Conservation (phyloP, 2,797 vertebrate genomes). For the Garrulus glandarius region DNA sequence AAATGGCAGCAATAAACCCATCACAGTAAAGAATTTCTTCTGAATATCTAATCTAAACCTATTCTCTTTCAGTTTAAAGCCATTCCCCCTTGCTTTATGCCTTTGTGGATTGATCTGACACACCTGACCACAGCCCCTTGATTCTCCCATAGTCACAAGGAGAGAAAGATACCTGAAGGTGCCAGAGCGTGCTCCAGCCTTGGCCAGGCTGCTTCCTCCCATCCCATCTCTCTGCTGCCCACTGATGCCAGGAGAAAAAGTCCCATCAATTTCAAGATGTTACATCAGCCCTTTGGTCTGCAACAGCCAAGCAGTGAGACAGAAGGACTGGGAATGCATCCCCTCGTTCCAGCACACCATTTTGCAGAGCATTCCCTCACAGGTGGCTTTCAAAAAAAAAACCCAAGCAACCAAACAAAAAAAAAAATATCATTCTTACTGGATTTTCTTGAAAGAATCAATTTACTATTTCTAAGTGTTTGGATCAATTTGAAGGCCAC, state of each 20-base stretch:
- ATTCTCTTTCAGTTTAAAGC: neutral
- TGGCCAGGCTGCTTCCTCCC: neutral
- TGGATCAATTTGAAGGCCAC: neutral
- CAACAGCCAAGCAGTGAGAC: neutral
- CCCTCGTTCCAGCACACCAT: neutral
- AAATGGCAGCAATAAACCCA: neutral
- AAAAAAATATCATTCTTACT: neutral
- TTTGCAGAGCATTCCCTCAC: neutral
- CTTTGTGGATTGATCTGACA: neutral
- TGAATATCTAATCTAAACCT: neutral
- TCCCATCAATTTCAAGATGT: neutral
- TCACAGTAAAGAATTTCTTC: neutral
- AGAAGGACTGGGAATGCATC: neutral
- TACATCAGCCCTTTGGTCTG: neutral
- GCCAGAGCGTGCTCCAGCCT: neutral
- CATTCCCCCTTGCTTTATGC: neutral
- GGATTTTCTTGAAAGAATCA: neutral
- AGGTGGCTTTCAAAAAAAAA: rapidly evolving
- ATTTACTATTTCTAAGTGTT: neutral
- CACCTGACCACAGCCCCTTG: neutral
- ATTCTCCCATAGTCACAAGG: neutral
- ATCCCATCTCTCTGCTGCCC: neutral
- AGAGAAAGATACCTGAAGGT: neutral
- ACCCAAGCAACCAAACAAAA: neutral
- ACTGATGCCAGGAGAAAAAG: rapidly evolving